phyloP scores from a whole-genome alignment of 2,113 vertebrate species.

The Azemiops feae region DNA sequence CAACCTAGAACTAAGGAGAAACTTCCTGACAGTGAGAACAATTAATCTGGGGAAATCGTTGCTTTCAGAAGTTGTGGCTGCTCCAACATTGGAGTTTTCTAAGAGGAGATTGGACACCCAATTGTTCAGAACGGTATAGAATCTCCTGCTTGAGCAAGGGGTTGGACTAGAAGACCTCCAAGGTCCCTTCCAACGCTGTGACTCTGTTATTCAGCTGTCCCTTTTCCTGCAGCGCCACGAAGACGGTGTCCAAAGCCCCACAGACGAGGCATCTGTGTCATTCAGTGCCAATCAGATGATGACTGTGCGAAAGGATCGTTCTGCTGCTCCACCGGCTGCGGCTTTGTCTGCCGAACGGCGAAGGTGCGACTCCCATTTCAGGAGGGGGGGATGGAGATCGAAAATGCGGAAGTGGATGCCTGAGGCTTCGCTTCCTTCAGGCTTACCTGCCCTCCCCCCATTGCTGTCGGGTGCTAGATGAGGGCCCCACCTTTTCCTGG shows the following conservation, averaged over 20 bases:
- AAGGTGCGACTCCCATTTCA: background rate
- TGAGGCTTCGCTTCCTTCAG: background rate
- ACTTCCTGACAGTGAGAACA: background rate
- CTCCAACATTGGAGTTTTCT: background rate
- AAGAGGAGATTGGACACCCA: background rate
- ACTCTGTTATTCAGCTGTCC: background rate
- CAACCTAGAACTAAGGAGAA: too few species aligned
- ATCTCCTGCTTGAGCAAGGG: background rate
- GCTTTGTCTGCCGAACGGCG: fast-evolving
- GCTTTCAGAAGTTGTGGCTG: too few species aligned
- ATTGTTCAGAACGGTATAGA: too few species aligned
- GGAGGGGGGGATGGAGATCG: background rate
- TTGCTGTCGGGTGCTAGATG: background rate
- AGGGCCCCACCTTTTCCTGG: background rate
- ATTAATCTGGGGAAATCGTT: background rate
- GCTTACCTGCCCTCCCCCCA: background rate
- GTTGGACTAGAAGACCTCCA: too few species aligned
- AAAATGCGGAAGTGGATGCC: background rate
- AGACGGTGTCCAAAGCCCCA: fast-evolving
- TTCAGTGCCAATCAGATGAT: fast-evolving
- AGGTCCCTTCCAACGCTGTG: background rate
- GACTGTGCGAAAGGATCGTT: fast-evolving
- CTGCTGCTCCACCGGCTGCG: background rate
- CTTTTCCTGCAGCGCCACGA: background rate
- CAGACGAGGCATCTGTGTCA: background rate